Evolutionary conservation across 1,140 invertebrate species (phyloP).

Genomic region (Yoshiicerus persimilis): DNA sequence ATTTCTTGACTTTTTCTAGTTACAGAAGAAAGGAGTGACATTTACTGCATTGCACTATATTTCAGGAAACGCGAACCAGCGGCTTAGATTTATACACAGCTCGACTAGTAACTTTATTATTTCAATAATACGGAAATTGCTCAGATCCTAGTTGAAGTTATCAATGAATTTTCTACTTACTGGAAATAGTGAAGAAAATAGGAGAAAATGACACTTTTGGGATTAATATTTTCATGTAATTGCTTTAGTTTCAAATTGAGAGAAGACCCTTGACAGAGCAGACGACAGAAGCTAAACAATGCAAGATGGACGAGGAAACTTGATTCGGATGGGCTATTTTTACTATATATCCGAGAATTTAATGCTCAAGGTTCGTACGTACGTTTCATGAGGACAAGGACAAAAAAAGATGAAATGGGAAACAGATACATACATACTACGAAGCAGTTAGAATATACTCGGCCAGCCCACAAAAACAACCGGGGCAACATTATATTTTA

Average conservation of each 20-base stretch:
- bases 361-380: background rate
- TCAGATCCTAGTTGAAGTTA: background rate
- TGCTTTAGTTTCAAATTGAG: background rate
- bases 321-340: background rate
- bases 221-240: conserved; percentile 9
- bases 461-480: background rate
- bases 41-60: background rate
- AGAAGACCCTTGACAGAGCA: background rate
- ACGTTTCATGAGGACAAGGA: background rate
- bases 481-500: background rate
- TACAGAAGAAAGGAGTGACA: background rate
- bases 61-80: background rate
- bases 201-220: background rate
- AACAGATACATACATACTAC: background rate
- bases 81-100: background rate
- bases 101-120: no score
- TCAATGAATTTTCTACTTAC: background rate
- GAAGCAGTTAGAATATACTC: background rate
- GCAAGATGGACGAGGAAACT: background rate
- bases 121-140: no score
- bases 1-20: background rate
- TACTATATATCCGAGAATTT: background rate
- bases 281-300: background rate
- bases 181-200: background rate
- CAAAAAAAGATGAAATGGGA: background rate